Evolutionary conservation across 1,140 invertebrate species (phyloP).

Genomic region (Drosophila nasuta): DNA sequence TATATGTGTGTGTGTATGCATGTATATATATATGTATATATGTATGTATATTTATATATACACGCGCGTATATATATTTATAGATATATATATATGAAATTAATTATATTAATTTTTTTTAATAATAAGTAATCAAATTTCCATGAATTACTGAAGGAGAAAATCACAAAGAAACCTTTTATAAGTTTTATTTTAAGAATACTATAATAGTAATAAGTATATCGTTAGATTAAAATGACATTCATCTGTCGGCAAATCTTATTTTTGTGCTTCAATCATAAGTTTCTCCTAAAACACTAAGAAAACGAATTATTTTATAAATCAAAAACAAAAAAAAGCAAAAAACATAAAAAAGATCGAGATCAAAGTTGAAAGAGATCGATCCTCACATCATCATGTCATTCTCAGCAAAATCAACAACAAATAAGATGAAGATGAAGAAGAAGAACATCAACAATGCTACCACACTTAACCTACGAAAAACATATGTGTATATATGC

Average conservation of each 20-base stretch:
- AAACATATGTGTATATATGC: slow-evolving; percentile 37
- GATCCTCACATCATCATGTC: slow-evolving; percentile 34
- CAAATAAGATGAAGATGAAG: not conserved
- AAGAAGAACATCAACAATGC: slow-evolving; percentile 17
- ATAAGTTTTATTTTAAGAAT: slow-evolving; percentile 77
- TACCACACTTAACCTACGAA: slow-evolving; percentile 51
- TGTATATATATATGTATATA: slow-evolving; percentile 39
- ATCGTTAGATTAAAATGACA: slow-evolving; percentile 78
- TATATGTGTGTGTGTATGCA: slow-evolving; percentile 56
- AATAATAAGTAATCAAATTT: slow-evolving; percentile 80
- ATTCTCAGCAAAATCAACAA: slow-evolving; percentile 40
- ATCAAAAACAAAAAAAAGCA: too few species aligned
- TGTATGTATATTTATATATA: slow-evolving; percentile 36
- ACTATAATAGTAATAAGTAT: slow-evolving; percentile 63
- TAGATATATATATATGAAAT: slow-evolving; percentile 51
- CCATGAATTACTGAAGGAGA: slow-evolving; percentile 80
- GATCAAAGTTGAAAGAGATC: slow-evolving; percentile 36
- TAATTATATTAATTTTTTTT: slow-evolving; percentile 53
- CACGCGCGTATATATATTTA: slow-evolving; percentile 53
- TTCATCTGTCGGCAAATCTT: slow-evolving; percentile 69
- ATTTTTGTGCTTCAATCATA: slow-evolving; percentile 80
- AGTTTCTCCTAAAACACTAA: slow-evolving; percentile 71
- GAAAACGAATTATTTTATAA: slow-evolving; percentile 68
- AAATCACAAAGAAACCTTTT: slow-evolving; percentile 82
- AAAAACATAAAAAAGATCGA: too few species aligned